These are phyloP conservation scores for Sanderia malayensis DNA, from an alignment of 30 jellyfish, hydroid and myxozoan genomes.

Conservation along the genomic window DNA sequence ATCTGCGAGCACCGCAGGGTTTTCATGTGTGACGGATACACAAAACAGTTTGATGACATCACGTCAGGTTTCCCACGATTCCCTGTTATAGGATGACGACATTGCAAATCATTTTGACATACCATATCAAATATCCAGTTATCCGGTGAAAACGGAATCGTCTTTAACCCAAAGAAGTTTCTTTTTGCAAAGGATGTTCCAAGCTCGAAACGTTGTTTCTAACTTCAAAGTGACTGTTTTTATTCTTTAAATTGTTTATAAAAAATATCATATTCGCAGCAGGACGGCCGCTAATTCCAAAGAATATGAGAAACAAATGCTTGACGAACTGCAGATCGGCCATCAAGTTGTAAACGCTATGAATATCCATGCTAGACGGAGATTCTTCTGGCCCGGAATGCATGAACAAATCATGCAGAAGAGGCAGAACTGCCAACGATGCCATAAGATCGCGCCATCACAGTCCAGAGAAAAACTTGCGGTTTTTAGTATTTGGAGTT, in stretches of 20 bases:
- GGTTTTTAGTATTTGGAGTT: no score
- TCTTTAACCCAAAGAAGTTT: slow-evolving; percentile 5
- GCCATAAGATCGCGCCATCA: background rate
- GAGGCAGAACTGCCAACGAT: background rate
- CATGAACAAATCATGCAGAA: background rate
- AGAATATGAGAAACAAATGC: background rate
- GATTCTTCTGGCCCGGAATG: background rate
- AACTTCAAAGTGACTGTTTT: no score
- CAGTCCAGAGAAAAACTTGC: background rate
- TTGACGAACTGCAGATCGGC: background rate
- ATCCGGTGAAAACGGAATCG: slow-evolving; percentile 9
- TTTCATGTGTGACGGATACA: slow-evolving; percentile 37
- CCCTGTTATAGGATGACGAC: background rate
- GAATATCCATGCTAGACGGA: background rate
- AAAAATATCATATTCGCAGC: background rate
- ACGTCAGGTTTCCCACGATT: slow-evolving; percentile 13
- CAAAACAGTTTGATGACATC: slow-evolving; percentile 26
- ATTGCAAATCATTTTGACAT: background rate
- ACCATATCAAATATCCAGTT: background rate
- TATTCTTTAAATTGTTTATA: no score
- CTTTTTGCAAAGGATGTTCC: background rate
- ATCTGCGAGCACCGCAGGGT: slow-evolving; percentile 21
- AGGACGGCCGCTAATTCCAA: background rate
- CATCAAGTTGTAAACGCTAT: background rate
- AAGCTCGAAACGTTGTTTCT: no score